A percentile compares a stretch with the other conserved stretches of the same genome.
These are phyloP conservation scores for Platycheirus rosarum DNA, from an alignment of 2,888 invertebrate species.

Conservation along the genomic window DNA sequence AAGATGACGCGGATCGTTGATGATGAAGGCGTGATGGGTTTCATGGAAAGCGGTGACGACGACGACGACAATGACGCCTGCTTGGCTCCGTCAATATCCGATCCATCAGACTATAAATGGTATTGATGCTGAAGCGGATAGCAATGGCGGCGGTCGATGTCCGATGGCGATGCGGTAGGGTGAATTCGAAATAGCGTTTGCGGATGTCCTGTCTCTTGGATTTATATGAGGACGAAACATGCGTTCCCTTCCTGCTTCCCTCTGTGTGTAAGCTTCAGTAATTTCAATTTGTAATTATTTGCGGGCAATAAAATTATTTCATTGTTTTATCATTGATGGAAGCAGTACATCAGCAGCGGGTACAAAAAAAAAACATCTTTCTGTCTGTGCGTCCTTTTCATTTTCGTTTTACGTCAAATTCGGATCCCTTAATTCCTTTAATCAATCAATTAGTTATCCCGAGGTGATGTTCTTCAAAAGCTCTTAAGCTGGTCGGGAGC, in stretches of 20 bases:
- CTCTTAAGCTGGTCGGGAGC: constrained; percentile 63
- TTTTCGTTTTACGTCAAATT: constrained; percentile 55
- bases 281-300: constrained; percentile 72
- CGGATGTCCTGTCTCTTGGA: neutral
- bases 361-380: constrained; percentile 21
- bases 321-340: constrained; percentile 33
- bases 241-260: constrained; percentile 9
- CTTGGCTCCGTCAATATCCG: constrained; percentile 23
- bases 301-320: constrained; percentile 60
- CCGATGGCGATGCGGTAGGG: neutral
- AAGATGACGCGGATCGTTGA: constrained; percentile 60
- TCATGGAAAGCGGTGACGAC: neutral
- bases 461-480: constrained; percentile 70
- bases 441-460: constrained; percentile 73
- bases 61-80: no score
- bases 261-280: constrained; percentile 44
- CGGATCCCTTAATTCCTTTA: constrained; percentile 67
- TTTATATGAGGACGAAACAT: neutral
- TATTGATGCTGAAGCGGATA: constrained; percentile 17
- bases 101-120: constrained; percentile 34
- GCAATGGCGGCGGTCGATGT: neutral
- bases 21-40: constrained; percentile 4
- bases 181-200: neutral
- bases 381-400: constrained; percentile 17
- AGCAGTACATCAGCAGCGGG: constrained; percentile 4